Percentiles rank a stretch among this genome's conserved stretches.
These are phyloP conservation scores for Gorsachius goisagi DNA, from an alignment of 2,113 vertebrate genomes.

Conservation along the genomic window DNA sequence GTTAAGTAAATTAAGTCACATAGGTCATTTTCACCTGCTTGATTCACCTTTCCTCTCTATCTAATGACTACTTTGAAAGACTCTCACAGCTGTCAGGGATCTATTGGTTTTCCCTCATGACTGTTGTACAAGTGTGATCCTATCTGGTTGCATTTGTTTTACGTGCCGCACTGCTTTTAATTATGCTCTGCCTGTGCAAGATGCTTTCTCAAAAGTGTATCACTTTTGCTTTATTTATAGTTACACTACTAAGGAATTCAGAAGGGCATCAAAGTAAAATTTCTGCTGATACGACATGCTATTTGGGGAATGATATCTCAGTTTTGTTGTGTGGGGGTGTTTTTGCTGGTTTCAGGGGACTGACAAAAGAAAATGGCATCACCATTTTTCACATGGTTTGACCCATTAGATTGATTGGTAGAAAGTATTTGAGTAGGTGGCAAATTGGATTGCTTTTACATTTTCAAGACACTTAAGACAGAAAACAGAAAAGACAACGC, in stretches of 20 bases:
- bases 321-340: not conserved
- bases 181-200: not conserved
- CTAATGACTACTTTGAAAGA: not conserved
- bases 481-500: conserved; percentile 51
- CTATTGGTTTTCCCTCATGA: not conserved
- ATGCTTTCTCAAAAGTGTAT: not conserved
- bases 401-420: conserved; percentile 48
- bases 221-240: not conserved
- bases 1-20: not conserved
- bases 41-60: not conserved
- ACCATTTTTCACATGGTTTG: conserved; percentile 46
- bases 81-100: not conserved
- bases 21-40: not conserved
- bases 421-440: conserved; percentile 34
- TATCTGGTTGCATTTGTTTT: not conserved
- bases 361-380: conserved; percentile 26
- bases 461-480: conserved; percentile 62
- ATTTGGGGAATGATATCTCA: conserved; percentile 29
- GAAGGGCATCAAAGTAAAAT: not conserved
- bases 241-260: not conserved
- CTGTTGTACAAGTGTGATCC: not conserved
- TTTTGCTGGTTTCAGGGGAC: not conserved
- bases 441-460: conserved; percentile 64
- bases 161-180: conserved; percentile 23
- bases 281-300: not conserved